phyloP scores from a whole-genome alignment of 2,888 invertebrate genomes.

The Sinentomon sp. region DNA sequence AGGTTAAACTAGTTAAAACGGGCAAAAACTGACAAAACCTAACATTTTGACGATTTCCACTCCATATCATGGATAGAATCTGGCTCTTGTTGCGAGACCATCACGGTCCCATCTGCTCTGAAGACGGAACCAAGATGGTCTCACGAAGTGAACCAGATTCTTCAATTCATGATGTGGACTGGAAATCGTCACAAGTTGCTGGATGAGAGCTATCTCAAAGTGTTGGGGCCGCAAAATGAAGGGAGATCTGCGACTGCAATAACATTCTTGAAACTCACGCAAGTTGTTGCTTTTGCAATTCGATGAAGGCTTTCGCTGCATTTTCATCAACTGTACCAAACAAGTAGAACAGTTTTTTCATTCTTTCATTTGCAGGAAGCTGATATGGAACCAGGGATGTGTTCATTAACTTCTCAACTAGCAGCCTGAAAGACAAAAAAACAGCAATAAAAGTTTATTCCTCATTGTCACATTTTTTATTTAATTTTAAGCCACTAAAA shows the following conservation, averaged over 20 bases:
- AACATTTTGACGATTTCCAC: no score
- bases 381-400: conserved; percentile 87
- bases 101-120: no score
- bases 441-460: conserved; percentile 1
- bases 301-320: conserved; percentile 74
- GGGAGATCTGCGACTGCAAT: neutral
- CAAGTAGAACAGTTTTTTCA: conserved; percentile 74
- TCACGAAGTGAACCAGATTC: no score
- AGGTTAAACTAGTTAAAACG: no score
- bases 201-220: neutral
- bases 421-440: conserved; percentile 23
- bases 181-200: neutral
- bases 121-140: no score
- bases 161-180: no score
- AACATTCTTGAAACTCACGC: conserved; percentile 27
- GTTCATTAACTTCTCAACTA: conserved; percentile 75
- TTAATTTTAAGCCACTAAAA: neutral
- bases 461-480: neutral
- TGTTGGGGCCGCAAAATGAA: conserved; percentile 10
- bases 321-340: conserved; percentile 82
- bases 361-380: conserved; percentile 51
- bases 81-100: no score
- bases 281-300: conserved; percentile 70
- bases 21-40: no score
- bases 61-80: no score